Evolutionary conservation across 2,888 invertebrate species (phyloP), one percentile per base, ranked within the genome.

Genomic region (Philonicus albiceps): DNA sequence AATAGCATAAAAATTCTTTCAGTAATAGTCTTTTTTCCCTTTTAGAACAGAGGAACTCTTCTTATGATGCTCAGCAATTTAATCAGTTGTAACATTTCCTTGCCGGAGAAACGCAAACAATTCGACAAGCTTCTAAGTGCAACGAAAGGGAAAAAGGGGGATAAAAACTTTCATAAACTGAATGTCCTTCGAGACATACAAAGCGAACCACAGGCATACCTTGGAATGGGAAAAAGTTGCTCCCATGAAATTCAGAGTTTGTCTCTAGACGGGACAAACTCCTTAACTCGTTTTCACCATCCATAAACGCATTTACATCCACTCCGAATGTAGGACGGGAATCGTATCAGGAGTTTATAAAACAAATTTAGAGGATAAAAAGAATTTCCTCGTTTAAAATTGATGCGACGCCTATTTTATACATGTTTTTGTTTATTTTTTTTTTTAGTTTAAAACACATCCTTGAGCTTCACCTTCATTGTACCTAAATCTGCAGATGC

Each of bases 1-100:
- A 93, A 88, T 88, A 93, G 93, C 88, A 93, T 89, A 87, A 93
- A 43, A 90, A 89, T 93, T 93, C 87, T 91, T 92, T 11, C 93
- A 90, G 1, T 90, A 89, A 6, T 92, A 90, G 55, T 92, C 92
- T 37, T 91, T 90, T 85, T 88, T 93, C 92, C 22, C 93, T 91
- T 13, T 16, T 1, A 13, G 86, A 91, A 90, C 37, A 91, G 90
- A 13, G 93, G 90, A n/a, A 93, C 92, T 8, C 90, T 90, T 22
- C 90, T 90, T 11, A 93, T 91, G 16, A 93, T 90, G 49, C 91
- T 89, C 2, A 90, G 89, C 88, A 93, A n/a, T 91, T 87, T 91
- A 91, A 0, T 64, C 64, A 64, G 19, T 27, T 8, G 64, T 2
- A 64, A 64, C 88, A 37, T 5, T 90, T 86, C 0, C 91, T 86